A percentile compares a stretch with the other conserved stretches of the same genome.
phyloP scores from a whole-genome alignment of 2,888 invertebrate species.

The Portevinia maculata region DNA sequence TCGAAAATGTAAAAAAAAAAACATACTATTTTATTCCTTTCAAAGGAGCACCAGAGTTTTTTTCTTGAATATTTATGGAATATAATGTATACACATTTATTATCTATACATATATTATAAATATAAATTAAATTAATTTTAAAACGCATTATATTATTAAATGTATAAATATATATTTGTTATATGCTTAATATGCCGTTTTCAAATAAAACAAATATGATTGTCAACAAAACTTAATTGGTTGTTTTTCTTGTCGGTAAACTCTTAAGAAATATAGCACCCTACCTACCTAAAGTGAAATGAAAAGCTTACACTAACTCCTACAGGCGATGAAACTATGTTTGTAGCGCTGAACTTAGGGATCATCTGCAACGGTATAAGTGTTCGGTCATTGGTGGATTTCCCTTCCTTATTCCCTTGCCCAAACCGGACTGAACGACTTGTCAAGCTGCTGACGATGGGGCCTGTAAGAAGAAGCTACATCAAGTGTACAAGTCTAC shows the following conservation, averaged over 20 bases:
- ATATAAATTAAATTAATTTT: constrained; percentile 49
- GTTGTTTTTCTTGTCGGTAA: not conserved
- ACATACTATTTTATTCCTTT: constrained; percentile 44
- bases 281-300: no score
- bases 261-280: not conserved
- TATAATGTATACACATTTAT: no score
- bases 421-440: no score
- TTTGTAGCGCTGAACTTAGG: no score
- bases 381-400: no score
- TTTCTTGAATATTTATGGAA: constrained; percentile 67
- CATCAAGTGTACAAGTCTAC: no score
- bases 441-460: no score
- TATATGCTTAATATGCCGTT: constrained; percentile 52
- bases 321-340: no score
- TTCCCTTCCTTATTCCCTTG: no score
- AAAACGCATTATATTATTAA: constrained; percentile 42
- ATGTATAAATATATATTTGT: constrained; percentile 53
- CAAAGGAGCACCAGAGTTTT: constrained; percentile 54
- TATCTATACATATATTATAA: constrained; percentile 54
- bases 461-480: no score
- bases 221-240: constrained; percentile 27
- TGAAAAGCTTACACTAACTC: no score
- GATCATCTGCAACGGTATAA: no score
- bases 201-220: constrained; percentile 37
- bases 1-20: constrained; percentile 24